Base-by-base conservation (phyloP, 2,888 invertebrate genomes). In the Andrena bicolor region DNA sequence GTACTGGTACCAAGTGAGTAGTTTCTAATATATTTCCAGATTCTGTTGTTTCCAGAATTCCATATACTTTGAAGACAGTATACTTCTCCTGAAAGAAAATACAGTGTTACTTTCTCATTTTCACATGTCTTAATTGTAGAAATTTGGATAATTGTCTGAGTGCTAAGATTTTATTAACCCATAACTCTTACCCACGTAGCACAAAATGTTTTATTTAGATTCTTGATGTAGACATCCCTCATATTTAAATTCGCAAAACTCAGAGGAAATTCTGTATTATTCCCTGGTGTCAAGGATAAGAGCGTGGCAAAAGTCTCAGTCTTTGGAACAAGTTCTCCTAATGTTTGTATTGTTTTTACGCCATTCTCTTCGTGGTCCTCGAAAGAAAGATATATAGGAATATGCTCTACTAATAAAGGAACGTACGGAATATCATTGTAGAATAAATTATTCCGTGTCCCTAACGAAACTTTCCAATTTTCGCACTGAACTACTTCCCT, bases 321-420 rank as follows among this genome's bases (percentile, higher is more conserved):
- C 7, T 56, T 53, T 4, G 80, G 51, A 16, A 78, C 1, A 35
- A 86, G 63, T 53, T 80, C 75, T 4, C 86, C 86, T 6, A 86
- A 10, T 3, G 86, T 86, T 72, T 85, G 86, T 23, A 86, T 72
- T 16, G n/a, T 80, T 41, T 87, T 84, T 30, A 86, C 8, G 13
- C 68, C 68, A 41, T 86, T 80, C 6, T 76, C 23, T 10, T 72
- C 41, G 13, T 74, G 60, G 64, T 82, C 76, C 0, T 79, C 20
- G 1, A 66, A 48, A 20, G 85, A 76, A 23, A 60, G 0, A 23
- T 75, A 74, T 23, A n/a, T 65, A 2, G 16, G 2, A 30, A 86
- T 85, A 8, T 80, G 48, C 20, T 86, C 87, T 1, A 86, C 61
- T 28, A 78, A 23, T 10, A 86, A 66, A 10, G 87, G 78, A 8